Conservation (phyloP, 92 coral and sea anemone genomes). For the Muricea muricata region DNA sequence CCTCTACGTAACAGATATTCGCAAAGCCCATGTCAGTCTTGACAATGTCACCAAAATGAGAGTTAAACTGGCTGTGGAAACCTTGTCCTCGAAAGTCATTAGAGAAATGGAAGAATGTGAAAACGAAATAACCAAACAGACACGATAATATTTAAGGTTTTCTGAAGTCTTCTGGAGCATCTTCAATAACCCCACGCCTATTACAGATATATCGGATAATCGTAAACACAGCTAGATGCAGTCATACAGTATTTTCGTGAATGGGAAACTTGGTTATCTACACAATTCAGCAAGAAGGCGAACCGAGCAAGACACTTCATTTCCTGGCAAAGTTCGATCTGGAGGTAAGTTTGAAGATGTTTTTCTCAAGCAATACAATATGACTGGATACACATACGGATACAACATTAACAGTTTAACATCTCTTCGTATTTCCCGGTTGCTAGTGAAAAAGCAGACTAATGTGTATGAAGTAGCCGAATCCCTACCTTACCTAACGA, state of each 20-base stretch:
- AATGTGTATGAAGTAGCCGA: too few relatives aligned
- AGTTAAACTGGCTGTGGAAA: too few relatives aligned
- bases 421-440: too few relatives aligned
- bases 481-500: too few relatives aligned
- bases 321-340: neutral
- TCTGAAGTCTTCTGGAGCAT: constrained; percentile 34
- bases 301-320: constrained; percentile 26
- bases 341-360: neutral
- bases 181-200: neutral
- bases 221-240: constrained; percentile 4
- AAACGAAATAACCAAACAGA: constrained; percentile 37
- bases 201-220: neutral
- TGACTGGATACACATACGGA: too few relatives aligned
- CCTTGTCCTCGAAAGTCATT: constrained; percentile 33
- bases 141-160: constrained; percentile 35
- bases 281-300: neutral
- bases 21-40: too few relatives aligned
- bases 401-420: too few relatives aligned
- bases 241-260: constrained; percentile 28
- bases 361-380: too few relatives aligned
- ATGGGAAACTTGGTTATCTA: constrained; percentile 26
- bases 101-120: constrained; percentile 55
- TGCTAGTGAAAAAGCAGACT: too few relatives aligned
- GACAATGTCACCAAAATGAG: too few relatives aligned
- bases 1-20: too few relatives aligned